Conservation (phyloP, 2,113 vertebrate species). For the Heliornis fulica region DNA sequence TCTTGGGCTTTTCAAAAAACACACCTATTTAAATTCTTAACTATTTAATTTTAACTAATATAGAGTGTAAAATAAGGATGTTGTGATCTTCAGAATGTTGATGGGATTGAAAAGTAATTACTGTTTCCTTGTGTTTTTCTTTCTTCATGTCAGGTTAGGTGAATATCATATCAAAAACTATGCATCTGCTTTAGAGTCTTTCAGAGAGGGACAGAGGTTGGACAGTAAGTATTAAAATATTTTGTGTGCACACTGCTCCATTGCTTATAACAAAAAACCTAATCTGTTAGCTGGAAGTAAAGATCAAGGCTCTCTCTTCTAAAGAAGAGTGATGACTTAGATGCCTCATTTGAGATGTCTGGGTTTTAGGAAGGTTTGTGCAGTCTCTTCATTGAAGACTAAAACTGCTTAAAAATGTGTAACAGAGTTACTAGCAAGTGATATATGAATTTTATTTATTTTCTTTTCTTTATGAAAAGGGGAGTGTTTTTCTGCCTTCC, state of each 20-base stretch:
- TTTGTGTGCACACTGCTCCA: not conserved
- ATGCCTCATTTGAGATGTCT: not conserved
- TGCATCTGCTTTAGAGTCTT: conserved; percentile 82
- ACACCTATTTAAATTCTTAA: not conserved
- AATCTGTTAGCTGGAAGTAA: not conserved
- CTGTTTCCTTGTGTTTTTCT: conserved; percentile 5
- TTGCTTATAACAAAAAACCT: not conserved
- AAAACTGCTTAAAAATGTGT: not conserved
- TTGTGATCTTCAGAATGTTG: not conserved
- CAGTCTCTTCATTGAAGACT: not conserved
- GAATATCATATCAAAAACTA: conserved; percentile 91
- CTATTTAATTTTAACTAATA: not conserved
- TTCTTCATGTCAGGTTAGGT: conserved; percentile 80
- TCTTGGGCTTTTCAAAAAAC: accelerated
- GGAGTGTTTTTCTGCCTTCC: not conserved
- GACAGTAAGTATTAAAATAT: conserved; percentile 81
- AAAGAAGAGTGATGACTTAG: not conserved
- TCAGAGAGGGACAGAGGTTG: conserved; percentile 85
- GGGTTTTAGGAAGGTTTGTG: not conserved
- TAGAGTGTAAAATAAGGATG: not conserved
- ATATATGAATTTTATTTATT: not conserved
- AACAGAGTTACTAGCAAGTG: not conserved
- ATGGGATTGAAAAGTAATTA: not conserved
- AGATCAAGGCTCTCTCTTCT: not conserved
- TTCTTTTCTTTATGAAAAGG: not conserved